These are phyloP conservation scores for Acanthosoma haemorrhoidale DNA, from an alignment of 2,888 invertebrate species.

Conservation along the genomic window DNA sequence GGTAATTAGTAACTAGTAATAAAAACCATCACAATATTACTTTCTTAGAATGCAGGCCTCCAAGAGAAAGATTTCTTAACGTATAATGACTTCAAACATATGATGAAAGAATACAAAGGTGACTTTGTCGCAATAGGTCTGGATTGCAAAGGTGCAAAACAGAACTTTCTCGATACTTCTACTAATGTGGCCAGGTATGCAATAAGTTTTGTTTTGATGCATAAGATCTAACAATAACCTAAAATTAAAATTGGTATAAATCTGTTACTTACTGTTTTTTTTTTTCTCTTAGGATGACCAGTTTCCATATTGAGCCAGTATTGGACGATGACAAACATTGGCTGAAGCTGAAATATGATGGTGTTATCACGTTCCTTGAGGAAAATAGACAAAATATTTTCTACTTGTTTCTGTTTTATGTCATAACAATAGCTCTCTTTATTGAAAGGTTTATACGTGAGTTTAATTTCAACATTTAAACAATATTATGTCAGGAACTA, in stretches of 20 bases:
- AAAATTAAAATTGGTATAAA: too few species aligned
- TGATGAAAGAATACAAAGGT: conserved; percentile 96
- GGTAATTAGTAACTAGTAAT: too few species aligned
- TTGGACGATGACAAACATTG: conserved; percentile 60
- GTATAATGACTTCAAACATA: conserved; percentile 84
- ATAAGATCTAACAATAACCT: too few species aligned
- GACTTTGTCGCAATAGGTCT: conserved; percentile 91
- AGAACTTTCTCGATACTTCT: conserved; percentile 89
- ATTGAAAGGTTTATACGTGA: conserved; percentile 89
- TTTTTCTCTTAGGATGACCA: conserved; percentile 69
- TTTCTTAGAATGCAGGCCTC: conserved; percentile 71
- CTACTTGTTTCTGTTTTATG: conserved; percentile 89
- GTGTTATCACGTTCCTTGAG: conserved; percentile 83
- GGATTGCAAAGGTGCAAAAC: conserved; percentile 91
- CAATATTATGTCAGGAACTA: too few species aligned
- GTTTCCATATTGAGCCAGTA: conserved; percentile 81
- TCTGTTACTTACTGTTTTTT: too few species aligned
- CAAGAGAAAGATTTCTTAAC: conserved; percentile 85
- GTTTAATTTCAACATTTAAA: too few species aligned
- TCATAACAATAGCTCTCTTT: conserved; percentile 88
- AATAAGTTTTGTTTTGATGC: conserved; percentile 10
- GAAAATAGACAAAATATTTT: conserved; percentile 95
- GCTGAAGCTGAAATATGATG: conserved; percentile 75
- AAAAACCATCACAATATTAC: neutral
- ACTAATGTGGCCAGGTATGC: conserved; percentile 74